Conservation (phyloP, 2,797 vertebrate species). For the Chaetophractus vellerosus region DNA sequence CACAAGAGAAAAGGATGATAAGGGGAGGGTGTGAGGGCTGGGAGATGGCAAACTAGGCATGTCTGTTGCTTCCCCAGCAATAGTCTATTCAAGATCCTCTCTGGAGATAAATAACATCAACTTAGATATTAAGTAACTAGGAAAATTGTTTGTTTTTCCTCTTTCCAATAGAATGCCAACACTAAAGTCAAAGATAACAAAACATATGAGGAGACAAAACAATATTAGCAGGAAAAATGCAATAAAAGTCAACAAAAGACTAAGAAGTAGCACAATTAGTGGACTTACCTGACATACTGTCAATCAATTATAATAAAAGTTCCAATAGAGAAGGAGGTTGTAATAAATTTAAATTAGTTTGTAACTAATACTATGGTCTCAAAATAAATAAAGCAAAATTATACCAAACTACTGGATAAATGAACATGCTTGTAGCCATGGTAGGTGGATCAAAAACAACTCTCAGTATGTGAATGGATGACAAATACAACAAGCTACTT, state of each 20-base stretch:
- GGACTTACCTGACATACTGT: neutral
- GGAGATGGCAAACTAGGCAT: too few relatives aligned
- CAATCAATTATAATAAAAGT: neutral
- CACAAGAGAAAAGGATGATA: too few relatives aligned
- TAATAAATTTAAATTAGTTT: neutral
- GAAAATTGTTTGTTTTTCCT: too few relatives aligned
- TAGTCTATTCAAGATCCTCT: neutral
- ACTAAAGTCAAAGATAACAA: neutral
- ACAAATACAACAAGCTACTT: neutral
- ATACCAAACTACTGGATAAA: neutral
- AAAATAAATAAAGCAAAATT: too few relatives aligned
- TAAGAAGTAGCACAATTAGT: neutral
- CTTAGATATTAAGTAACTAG: neutral
- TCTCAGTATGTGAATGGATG: neutral
- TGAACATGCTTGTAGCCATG: neutral
- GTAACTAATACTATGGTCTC: too few relatives aligned
- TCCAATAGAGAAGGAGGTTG: neutral
- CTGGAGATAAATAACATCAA: neutral
- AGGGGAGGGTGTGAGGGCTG: too few relatives aligned
- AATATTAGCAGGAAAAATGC: neutral
- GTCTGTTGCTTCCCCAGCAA: too few relatives aligned
- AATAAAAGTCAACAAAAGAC: neutral
- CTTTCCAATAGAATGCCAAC: too few relatives aligned
- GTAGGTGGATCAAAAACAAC: neutral
- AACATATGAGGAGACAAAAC: neutral